Evolutionary conservation across 2,888 invertebrate genomes (phyloP), one percentile per base, ranked within the genome.

Genomic region (Lasioglossum vierecki): DNA sequence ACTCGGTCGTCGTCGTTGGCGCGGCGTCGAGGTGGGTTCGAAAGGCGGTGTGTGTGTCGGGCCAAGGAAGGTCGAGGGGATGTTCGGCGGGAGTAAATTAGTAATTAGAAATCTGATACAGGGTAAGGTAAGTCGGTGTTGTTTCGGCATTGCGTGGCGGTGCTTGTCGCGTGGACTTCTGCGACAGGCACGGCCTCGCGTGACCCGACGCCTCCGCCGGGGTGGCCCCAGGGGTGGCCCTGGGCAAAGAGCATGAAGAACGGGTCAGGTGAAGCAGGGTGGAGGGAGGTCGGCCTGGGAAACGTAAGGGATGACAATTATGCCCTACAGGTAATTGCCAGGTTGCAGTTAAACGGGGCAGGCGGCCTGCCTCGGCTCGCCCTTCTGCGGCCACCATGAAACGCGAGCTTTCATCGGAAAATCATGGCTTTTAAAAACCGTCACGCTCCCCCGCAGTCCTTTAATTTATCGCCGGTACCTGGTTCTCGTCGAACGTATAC

Each of bases 131-230:
- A 92, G 92, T 91, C 92, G 92, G 93, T 92, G 93, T 93, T 93
- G 94, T 94, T 94, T 94, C 91, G 94, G 93, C 91, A 93, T 94
- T 93, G 94, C 94, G 94, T 94, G 94, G 94, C 91, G 93, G 91
- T 89, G 89, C 90, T 90, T 88, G 94, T 94, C 94, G 94, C 93
- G 94, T 94, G 94, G 94, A 93, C 92, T 94, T 92, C 91, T 94
- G 95, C 94, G 95, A 95, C 95, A 95, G 95, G 95, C 93, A 94
- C 94, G 94, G 94, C 94, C 94, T 94, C 93, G 94, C 94, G 94
- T 95, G 94, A 94, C 92, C 92, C 91, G 88, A 92, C 93, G 93
- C 92, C 93, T 93, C 88, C 85, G 78, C 57, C 30, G 30, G 63
- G 63, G 63, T 63, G 63, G 63, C 63, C 30, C 57, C 63, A 73